These are phyloP conservation scores for Mormoops blainvillei DNA, from an alignment of 2,113 vertebrate species.

Conservation along the genomic window DNA sequence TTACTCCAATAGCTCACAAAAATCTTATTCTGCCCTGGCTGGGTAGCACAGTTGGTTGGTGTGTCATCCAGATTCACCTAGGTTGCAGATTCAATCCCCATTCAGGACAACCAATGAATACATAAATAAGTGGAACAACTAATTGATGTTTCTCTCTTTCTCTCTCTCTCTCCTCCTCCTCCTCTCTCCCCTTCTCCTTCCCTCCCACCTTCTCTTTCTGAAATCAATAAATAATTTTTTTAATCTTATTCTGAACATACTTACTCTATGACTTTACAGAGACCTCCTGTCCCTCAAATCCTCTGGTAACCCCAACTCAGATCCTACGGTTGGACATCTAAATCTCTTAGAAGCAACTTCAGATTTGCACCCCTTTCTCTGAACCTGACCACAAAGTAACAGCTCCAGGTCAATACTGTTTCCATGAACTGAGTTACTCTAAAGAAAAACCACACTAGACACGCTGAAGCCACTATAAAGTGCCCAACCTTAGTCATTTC, in stretches of 20 bases:
- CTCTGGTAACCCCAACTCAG: neutral
- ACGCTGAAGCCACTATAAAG: neutral
- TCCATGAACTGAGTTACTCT: neutral
- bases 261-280: neutral
- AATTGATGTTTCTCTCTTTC: too few species aligned
- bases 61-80: too few species aligned
- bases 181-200: too few species aligned
- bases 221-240: too few species aligned
- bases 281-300: neutral
- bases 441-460: neutral
- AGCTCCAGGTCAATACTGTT: neutral
- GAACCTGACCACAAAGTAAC: neutral
- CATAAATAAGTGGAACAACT: too few species aligned
- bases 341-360: neutral
- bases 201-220: too few species aligned
- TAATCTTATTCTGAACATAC: neutral
- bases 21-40: neutral
- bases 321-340: neutral
- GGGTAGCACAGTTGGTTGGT: too few species aligned
- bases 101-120: too few species aligned
- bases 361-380: neutral
- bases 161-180: too few species aligned
- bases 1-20: neutral
- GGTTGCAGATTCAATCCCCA: too few species aligned
- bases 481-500: neutral